Conservation (phyloP, 2,797 vertebrate genomes). For the Brachymystax lenok region DNA sequence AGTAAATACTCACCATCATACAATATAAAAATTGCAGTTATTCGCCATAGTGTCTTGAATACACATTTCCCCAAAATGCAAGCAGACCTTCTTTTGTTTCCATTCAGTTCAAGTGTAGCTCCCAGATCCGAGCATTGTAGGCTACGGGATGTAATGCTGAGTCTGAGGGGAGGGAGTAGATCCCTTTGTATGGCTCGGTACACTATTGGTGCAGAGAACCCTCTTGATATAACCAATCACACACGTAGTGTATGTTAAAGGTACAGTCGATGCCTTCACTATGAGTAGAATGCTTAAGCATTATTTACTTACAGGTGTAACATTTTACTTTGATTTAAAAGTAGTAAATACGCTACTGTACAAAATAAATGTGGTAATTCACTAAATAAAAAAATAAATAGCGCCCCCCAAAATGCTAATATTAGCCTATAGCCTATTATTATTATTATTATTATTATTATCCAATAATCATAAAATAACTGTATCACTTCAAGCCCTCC, state of each 20-base stretch:
- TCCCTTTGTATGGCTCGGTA: conserved; percentile 24
- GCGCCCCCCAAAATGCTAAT: background rate
- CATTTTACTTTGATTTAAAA: background rate
- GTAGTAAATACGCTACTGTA: background rate
- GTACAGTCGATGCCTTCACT: background rate
- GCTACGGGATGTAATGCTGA: conserved; percentile 2
- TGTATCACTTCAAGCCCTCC: background rate
- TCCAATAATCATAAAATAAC: background rate
- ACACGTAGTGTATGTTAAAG: conserved; percentile 4
- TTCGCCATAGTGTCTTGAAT: background rate
- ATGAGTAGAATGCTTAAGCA: background rate
- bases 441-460: background rate
- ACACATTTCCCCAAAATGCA: background rate
- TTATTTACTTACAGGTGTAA: background rate
- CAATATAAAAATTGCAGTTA: background rate
- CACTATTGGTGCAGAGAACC: conserved; percentile 33
- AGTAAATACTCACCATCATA: background rate
- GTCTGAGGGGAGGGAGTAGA: conserved; percentile 39
- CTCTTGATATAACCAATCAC: conserved; percentile 10
- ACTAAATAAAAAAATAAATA: background rate
- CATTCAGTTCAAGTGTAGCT: background rate
- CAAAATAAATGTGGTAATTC: background rate
- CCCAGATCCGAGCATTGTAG: conserved; percentile 15
- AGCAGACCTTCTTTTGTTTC: conserved; percentile 1
- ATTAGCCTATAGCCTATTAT: background rate